These are phyloP conservation scores for Serrognathus titanus DNA, from an alignment of 2,888 invertebrate species.

Conservation along the genomic window DNA sequence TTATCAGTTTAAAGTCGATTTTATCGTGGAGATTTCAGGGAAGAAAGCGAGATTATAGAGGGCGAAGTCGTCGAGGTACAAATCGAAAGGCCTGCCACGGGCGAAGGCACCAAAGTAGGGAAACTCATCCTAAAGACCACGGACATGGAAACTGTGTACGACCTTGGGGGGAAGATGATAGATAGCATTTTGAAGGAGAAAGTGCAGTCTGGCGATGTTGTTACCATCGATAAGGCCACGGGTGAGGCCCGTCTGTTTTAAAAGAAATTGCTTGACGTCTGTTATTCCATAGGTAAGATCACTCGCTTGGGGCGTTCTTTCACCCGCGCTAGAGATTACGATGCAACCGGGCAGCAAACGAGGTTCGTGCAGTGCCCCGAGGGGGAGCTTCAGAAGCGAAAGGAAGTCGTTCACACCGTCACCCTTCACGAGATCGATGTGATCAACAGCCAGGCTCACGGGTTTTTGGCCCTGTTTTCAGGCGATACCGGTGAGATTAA, in stretches of 20 bases:
- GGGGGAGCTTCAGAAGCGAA: conserved; percentile 96
- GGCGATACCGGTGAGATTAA: conserved; percentile 99
- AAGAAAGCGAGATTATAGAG: conserved; percentile 97
- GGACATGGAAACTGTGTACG: conserved; percentile 99
- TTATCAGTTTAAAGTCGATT: not conserved
- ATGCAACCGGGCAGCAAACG: conserved; percentile 81
- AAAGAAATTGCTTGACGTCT: not conserved
- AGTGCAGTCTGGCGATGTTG: conserved; percentile 93
- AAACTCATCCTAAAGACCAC: conserved; percentile 97
- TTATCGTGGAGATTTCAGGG: conserved; percentile 55
- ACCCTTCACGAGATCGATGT: conserved; percentile 99
- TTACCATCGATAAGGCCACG: conserved; percentile 98
- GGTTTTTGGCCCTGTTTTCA: conserved; percentile 95
- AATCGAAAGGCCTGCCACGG: conserved; percentile 91
- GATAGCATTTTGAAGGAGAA: conserved; percentile 95
- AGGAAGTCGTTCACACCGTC: conserved; percentile 96
- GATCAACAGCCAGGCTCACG: conserved; percentile 97
- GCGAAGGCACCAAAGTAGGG: conserved; percentile 82
- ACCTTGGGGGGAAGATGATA: conserved; percentile 97
- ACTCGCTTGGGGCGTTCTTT: conserved; percentile 84
- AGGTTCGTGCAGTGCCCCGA: conserved; percentile 98
- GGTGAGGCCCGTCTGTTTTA: conserved; percentile 69
- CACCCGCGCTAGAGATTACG: conserved; percentile 94
- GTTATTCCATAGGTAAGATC: conserved; percentile 39
- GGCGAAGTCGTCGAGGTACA: conserved; percentile 98